Percentiles rank a stretch among this genome's conserved stretches.
Conservation (phyloP, 2,888 invertebrate species). For the Slavum lentiscoides region DNA sequence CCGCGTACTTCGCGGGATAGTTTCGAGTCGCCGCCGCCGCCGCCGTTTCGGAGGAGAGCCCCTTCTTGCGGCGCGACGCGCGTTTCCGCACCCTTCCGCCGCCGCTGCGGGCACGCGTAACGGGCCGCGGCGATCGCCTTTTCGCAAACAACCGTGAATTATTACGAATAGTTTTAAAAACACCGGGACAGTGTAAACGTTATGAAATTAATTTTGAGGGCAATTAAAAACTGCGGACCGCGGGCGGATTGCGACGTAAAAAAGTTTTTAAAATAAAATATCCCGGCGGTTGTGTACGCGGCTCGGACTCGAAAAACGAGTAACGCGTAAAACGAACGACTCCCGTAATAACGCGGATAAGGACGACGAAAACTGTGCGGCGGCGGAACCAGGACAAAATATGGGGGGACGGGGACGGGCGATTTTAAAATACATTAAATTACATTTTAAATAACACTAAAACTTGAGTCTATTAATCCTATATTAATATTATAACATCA, state of each 20-base stretch:
- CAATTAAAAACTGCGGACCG: conserved; percentile 38
- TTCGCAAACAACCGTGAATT: conserved; percentile 41
- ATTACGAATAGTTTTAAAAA: conserved; percentile 52
- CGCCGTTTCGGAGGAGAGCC: conserved; percentile 33
- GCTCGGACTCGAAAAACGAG: too few species aligned
- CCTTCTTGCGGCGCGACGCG: conserved; percentile 26
- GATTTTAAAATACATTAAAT: too few species aligned
- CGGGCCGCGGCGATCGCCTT: conserved; percentile 28
- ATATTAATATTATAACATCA: too few species aligned
- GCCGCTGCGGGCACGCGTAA: not conserved
- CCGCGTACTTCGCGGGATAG: conserved; percentile 38
- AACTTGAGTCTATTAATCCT: too few species aligned
- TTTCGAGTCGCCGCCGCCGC: not conserved
- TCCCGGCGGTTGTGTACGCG: not conserved
- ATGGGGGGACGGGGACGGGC: too few species aligned
- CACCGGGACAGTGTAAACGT: conserved; percentile 27
- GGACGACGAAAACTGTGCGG: not conserved
- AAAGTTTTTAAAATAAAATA: conserved; percentile 38
- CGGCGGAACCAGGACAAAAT: too few species aligned
- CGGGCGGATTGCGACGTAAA: not conserved
- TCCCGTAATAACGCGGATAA: not conserved
- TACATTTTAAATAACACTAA: too few species aligned
- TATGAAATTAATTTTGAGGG: conserved; percentile 50
- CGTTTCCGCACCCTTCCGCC: conserved; percentile 16
- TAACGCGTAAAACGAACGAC: not conserved